A percentile compares a stretch with the other conserved stretches of the same genome.
Conservation (phyloP, 2,797 vertebrate genomes). For the Artibeus jamaicensis region DNA sequence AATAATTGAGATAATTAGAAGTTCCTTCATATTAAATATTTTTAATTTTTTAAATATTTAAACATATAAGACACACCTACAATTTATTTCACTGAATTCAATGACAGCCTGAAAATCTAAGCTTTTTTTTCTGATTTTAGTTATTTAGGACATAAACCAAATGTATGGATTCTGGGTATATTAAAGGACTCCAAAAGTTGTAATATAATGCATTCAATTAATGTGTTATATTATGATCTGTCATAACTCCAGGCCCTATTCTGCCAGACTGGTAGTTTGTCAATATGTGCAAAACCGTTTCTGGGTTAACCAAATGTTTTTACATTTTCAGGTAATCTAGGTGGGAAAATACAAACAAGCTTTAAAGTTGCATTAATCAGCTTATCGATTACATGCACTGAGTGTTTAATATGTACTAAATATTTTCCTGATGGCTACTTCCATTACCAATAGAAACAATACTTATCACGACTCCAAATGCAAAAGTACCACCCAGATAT, state of each 20-base stretch:
- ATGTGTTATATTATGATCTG: neutral
- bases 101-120: neutral
- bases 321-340: neutral
- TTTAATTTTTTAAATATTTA: neutral
- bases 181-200: neutral
- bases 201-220: neutral
- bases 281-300: neutral
- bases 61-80: neutral
- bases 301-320: neutral
- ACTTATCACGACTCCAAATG: neutral
- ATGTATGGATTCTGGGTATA: neutral
- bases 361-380: neutral
- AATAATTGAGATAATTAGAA: slow-evolving; percentile 5
- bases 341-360: neutral
- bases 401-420: neutral
- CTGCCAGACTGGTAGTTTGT: neutral
- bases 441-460: neutral
- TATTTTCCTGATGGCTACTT: neutral
- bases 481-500: neutral
- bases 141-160: neutral
- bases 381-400: neutral
- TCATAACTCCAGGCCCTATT: neutral
- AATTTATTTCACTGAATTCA: neutral
- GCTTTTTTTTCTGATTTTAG: neutral
- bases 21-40: neutral